These are phyloP conservation scores for Oreochromis spilurus DNA, from an alignment of 2,113 vertebrate species.

Conservation along the genomic window DNA sequence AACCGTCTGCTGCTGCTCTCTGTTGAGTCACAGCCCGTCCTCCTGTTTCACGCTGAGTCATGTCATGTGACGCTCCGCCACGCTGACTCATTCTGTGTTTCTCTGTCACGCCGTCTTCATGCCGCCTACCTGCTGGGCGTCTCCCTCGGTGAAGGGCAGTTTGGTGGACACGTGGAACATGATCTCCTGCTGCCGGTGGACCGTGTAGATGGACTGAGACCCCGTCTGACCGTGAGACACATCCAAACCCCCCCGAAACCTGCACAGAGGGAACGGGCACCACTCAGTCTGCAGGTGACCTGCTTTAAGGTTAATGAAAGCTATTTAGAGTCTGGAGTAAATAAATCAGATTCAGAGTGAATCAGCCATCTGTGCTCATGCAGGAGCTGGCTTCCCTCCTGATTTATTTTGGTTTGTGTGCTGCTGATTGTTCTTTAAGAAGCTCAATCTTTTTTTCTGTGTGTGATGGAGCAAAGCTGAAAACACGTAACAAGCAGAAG, in stretches of 20 bases:
- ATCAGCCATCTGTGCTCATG: not conserved
- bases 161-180: constrained; percentile 98
- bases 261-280: constrained; percentile 21
- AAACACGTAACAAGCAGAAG: not conserved
- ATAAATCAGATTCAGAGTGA: not conserved
- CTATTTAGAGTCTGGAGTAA: not conserved
- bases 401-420: not conserved
- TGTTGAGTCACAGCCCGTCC: not conserved
- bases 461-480: not conserved
- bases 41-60: not conserved
- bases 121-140: constrained; percentile 82
- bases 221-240: constrained; percentile 92
- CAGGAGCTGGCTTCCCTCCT: not conserved
- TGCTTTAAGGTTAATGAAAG: not conserved
- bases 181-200: constrained; percentile 87
- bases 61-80: not conserved
- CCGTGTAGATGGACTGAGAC: constrained; percentile 86
- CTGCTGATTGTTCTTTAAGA: not conserved
- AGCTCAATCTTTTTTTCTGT: not conserved
- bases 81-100: not conserved
- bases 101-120: not conserved
- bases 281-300: fast-evolving
- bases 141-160: constrained; percentile 90
- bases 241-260: constrained; percentile 92
- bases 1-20: not conserved